A percentile compares a stretch with the other conserved stretches of the same genome.
phyloP scores from a whole-genome alignment of 2,797 vertebrate species.

The Mormyrus proboscirostris region DNA sequence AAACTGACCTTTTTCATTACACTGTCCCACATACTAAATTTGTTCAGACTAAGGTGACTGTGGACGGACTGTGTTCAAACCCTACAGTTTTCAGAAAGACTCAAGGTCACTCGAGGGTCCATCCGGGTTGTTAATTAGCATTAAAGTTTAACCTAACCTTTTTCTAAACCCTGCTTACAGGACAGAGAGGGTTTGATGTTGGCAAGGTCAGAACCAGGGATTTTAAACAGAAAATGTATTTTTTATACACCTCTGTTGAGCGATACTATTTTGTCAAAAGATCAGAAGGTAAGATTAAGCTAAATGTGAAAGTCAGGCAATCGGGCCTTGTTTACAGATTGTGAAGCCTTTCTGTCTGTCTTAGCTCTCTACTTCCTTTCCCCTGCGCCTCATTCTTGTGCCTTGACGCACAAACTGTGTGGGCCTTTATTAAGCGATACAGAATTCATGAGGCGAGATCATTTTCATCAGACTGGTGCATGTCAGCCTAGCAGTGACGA shows the following conservation, averaged over 20 bases:
- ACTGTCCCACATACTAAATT: conserved; percentile 8
- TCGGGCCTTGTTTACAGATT: neutral
- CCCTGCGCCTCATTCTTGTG: neutral
- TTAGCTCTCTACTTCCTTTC: neutral
- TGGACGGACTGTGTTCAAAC: neutral
- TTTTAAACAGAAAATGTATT: neutral
- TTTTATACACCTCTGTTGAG: neutral
- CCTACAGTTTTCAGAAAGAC: neutral
- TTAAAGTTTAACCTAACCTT: conserved; percentile 7
- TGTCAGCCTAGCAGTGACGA: neutral
- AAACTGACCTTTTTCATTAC: conserved; percentile 11
- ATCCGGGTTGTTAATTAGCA: neutral
- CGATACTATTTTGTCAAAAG: neutral
- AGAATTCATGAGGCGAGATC: neutral
- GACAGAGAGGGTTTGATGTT: neutral
- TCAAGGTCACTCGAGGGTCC: neutral
- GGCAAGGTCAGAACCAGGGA: neutral
- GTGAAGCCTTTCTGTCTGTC: neutral
- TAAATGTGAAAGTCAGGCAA: neutral
- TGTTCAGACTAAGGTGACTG: neutral
- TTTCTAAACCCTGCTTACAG: neutral
- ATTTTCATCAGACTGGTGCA: neutral
- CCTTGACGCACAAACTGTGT: neutral
- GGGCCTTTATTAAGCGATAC: neutral
- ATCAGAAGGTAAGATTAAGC: neutral